These are phyloP conservation scores for Leucopternis melanops DNA, from an alignment of 2,113 vertebrate species.

Conservation along the genomic window DNA sequence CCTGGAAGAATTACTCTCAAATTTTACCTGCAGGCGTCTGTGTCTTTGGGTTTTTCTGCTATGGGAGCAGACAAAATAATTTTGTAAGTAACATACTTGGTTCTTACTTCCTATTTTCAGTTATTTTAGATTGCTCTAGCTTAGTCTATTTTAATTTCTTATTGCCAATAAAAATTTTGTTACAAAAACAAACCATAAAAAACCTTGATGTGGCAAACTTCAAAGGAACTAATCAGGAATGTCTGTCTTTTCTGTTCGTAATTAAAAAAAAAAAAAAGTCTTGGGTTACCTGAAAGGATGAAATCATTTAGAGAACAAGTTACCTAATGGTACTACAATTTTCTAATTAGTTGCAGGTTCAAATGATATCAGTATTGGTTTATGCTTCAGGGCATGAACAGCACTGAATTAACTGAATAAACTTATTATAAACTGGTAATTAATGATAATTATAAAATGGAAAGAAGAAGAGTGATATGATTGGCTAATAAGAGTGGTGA, in stretches of 20 bases:
- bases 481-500: slow-evolving; percentile 66
- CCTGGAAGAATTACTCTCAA: background rate
- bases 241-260: background rate
- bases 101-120: background rate
- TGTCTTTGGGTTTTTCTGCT: background rate
- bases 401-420: slow-evolving; percentile 73
- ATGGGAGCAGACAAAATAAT: background rate
- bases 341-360: slow-evolving; percentile 62
- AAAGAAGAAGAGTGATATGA: slow-evolving; percentile 60
- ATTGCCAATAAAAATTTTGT: background rate
- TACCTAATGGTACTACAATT: slow-evolving; percentile 45
- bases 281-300: slow-evolving; percentile 28
- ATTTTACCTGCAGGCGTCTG: background rate
- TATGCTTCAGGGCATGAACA: slow-evolving; percentile 63
- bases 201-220: background rate
- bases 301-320: slow-evolving; percentile 56
- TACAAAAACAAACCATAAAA: background rate
- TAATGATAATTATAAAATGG: slow-evolving; percentile 71
- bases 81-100: background rate
- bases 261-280: background rate
- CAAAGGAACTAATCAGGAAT: background rate
- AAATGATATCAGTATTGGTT: slow-evolving; percentile 55
- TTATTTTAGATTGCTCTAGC: background rate
- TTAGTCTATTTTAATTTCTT: background rate
- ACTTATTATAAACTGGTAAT: slow-evolving; percentile 72